Base-by-base conservation (phyloP, 92 coral and sea anemone genomes). In the Pocillopora meandrina region DNA sequence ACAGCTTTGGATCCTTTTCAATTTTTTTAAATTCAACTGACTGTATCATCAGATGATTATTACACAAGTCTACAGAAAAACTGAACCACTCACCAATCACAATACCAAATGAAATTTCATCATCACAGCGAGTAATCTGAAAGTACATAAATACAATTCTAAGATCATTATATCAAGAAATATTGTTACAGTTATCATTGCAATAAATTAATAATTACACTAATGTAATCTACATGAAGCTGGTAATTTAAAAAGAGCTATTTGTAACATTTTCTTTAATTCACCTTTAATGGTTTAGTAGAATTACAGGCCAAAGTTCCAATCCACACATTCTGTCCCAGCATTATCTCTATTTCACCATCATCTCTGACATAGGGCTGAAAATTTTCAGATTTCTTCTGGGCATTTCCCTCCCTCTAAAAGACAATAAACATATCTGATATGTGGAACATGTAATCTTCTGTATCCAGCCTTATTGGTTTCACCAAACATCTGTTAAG, bases 281-380 rank as follows among this genome's bases (percentile, higher is more conserved):
- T 65, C 47, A 93, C 97, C 91, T 86, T 90, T 1, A 93, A 83
- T 55, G 93, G 86, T 42, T 82, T 89, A 21, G 57, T 20, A 5
- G 93, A 79, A 56, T 76, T 65, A 15, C 89, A 91, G 14, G 62
- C 75, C 73, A 91, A 74, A 8, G 85, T 80, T 16, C 98, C 98
- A 18, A 94, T 75, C 47, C 71, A 63, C 5, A 88, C 86, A 11
- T 80, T 70, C 17, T 76, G 56, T 16, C 90, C 88, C 18, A 88
- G 89, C 65, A 72, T 61, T 5, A 94, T 78, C 47, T 78, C 78
- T 31, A 90, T 64, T 52, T 77, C 82, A 58, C 83, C 60, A 34
- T 72, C 77, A 56, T 93, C 95, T 75, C 95, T 86, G n/a, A 68
- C 77, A 75, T 85, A 91, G 17, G 82, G 84, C 61, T 82, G 63